These are phyloP conservation scores for Puma concolor DNA, from an alignment of 2,113 vertebrate genomes.

Conservation along the genomic window DNA sequence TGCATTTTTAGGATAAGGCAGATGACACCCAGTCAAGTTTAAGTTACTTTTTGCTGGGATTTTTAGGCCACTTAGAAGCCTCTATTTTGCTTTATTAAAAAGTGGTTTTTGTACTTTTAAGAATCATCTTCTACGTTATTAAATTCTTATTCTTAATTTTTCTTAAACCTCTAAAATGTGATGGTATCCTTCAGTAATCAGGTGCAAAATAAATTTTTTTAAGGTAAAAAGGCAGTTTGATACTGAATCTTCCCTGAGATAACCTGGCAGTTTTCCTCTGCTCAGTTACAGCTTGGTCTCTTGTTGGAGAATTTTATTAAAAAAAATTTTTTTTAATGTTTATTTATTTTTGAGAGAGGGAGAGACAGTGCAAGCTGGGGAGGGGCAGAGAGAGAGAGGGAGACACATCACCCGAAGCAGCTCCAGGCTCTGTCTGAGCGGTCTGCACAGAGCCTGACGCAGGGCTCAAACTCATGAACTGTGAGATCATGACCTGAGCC, in stretches of 20 bases:
- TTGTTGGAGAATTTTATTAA: neutral
- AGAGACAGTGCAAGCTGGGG: no score
- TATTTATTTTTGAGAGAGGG: no score
- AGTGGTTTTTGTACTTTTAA: neutral
- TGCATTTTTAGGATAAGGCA: neutral
- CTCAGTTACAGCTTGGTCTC: neutral
- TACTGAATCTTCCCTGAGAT: neutral
- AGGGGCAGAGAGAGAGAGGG: no score
- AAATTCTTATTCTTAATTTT: neutral
- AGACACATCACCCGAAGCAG: no score
- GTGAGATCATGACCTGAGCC: no score
- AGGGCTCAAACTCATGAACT: no score
- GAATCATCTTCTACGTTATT: neutral
- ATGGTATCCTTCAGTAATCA: no score
- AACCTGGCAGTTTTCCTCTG: neutral
- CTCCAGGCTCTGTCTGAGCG: no score
- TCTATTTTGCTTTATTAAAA: neutral
- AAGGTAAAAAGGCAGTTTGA: neutral
- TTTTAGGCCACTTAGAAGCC: neutral
- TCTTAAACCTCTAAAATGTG: no score
- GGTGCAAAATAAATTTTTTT: no score
- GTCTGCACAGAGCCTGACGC: no score
- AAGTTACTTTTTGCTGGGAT: neutral
- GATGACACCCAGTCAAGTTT: neutral
- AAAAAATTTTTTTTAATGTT: no score